Evolutionary conservation across 2,113 vertebrate genomes (phyloP).

Genomic region (Fulmarus glacialis): DNA sequence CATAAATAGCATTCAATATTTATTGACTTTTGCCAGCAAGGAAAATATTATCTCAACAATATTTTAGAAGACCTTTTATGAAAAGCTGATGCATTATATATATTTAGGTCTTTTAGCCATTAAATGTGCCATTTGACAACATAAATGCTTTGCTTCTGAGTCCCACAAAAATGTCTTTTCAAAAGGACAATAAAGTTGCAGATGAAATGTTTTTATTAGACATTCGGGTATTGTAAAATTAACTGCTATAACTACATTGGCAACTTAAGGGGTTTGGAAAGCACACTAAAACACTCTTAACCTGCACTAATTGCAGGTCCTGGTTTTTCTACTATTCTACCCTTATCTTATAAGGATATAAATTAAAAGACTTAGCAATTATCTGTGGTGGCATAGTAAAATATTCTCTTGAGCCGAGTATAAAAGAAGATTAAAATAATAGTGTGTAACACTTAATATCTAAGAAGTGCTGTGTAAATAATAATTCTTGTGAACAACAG

Average conservation of each 20-base stretch:
- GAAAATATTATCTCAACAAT: background rate
- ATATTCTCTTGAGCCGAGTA: background rate
- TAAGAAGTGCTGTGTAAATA: background rate
- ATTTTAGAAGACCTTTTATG: background rate
- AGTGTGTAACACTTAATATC: background rate
- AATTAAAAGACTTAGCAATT: background rate
- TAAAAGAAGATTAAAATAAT: background rate
- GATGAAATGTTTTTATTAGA: background rate
- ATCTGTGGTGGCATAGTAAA: background rate
- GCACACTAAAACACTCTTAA: background rate
- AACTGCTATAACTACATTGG: background rate
- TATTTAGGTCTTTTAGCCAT: background rate
- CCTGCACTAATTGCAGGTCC: background rate
- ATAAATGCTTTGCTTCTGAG: background rate
- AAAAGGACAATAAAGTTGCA: background rate
- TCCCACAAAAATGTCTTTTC: background rate
- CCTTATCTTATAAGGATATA: background rate
- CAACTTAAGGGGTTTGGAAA: background rate
- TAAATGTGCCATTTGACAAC: background rate
- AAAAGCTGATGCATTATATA: background rate
- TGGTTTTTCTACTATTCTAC: background rate
- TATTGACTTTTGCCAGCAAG: background rate
- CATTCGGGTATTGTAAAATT: conserved; percentile 24
- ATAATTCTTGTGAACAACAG: background rate
- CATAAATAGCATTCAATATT: background rate